Evolutionary conservation across 2,888 invertebrate species (phyloP).

Genomic region (Euclidia mi): DNA sequence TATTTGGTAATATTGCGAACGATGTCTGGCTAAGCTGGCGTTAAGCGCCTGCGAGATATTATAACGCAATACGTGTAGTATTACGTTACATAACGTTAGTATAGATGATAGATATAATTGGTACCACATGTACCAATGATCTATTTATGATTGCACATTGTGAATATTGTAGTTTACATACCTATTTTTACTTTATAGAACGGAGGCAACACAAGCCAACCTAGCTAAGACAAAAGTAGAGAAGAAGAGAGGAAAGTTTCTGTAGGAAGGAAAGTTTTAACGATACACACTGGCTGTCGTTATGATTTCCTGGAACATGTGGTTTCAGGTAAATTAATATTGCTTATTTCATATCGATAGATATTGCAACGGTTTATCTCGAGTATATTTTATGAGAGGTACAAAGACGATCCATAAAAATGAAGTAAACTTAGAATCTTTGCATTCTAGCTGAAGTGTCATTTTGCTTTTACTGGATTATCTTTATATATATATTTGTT

Average conservation of each 20-base stretch:
- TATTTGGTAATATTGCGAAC: too few relatives aligned
- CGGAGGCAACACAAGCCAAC: slow-evolving; percentile 27
- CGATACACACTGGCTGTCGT: slow-evolving; percentile 61
- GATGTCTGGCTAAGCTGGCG: too few relatives aligned
- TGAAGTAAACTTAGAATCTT: background rate
- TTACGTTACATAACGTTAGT: too few relatives aligned
- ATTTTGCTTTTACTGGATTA: background rate
- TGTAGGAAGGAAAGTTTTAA: slow-evolving; percentile 71
- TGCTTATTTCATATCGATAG: slow-evolving; percentile 9
- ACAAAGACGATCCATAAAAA: background rate
- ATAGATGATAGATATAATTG: too few relatives aligned
- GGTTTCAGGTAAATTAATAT: slow-evolving; percentile 68
- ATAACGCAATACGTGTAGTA: too few relatives aligned
- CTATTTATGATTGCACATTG: too few relatives aligned
- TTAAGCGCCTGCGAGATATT: too few relatives aligned
- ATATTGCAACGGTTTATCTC: background rate
- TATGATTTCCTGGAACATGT: slow-evolving; percentile 67
- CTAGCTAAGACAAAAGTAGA: slow-evolving; percentile 13
- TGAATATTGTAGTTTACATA: too few relatives aligned
- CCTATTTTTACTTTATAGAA: background rate
- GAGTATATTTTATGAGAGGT: background rate
- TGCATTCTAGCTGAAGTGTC: background rate
- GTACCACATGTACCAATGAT: too few relatives aligned
- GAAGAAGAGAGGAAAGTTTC: slow-evolving; percentile 55
- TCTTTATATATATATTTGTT: too few relatives aligned